Percentiles rank a stretch among this genome's conserved stretches.
phyloP scores from a whole-genome alignment of 2,888 invertebrate genomes.

The Aleiodes alternator region DNA sequence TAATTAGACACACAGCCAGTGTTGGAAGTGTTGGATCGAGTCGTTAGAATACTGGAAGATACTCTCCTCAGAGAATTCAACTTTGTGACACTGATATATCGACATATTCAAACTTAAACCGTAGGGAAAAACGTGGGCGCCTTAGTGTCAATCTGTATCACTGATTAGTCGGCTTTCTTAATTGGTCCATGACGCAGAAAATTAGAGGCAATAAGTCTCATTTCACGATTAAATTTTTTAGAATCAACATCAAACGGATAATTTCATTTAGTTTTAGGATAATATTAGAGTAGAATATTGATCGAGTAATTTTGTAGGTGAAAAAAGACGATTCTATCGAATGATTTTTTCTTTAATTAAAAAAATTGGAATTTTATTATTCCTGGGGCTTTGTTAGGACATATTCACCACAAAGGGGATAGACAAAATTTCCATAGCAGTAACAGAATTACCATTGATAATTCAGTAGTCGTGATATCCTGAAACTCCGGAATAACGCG shows the following conservation, averaged over 20 bases:
- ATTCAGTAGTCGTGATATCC: not conserved
- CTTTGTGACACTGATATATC: constrained; percentile 33
- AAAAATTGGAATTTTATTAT: not conserved
- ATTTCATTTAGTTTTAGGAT: not conserved
- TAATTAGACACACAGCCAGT: too few species aligned
- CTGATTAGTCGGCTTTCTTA: constrained; percentile 44
- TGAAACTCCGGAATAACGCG: not conserved
- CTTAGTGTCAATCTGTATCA: constrained; percentile 27
- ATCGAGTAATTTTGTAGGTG: not conserved
- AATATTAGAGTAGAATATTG: constrained; percentile 13
- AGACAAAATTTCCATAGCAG: constrained; percentile 12
- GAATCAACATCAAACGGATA: constrained; percentile 24
- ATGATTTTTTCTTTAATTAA: too few species aligned
- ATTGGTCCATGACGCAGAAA: constrained; percentile 1
- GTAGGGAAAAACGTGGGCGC: not conserved
- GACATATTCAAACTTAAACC: constrained; percentile 31
- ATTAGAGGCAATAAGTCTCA: not conserved
- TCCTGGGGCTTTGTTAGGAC: not conserved
- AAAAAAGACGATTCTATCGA: not conserved
- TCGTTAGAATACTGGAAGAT: constrained; percentile 14
- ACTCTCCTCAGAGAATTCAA: constrained; percentile 18
- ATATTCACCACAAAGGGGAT: constrained; percentile 1
- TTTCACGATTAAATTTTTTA: not conserved
- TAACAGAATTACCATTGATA: constrained; percentile 23
- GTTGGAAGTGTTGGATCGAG: not conserved